These are phyloP conservation scores for Florisuga fusca DNA, from an alignment of 2,797 vertebrate genomes.

Conservation along the genomic window DNA sequence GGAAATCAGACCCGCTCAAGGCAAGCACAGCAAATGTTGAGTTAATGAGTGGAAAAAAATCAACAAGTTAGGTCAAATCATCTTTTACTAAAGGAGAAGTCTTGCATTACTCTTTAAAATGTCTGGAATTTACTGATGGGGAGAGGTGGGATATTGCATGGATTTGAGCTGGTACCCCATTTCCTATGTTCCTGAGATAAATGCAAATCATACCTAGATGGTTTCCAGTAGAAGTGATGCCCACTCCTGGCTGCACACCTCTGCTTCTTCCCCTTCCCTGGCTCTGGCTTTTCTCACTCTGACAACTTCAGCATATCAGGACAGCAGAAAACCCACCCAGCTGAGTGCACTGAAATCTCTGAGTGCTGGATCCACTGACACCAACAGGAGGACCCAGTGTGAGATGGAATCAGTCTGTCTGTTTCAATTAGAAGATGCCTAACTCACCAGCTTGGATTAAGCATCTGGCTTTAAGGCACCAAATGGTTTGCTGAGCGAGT, in stretches of 20 bases:
- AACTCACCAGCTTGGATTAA: background rate
- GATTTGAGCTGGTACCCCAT: background rate
- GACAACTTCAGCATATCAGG: background rate
- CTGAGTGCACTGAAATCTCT: background rate
- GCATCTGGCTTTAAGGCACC: background rate
- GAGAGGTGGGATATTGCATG: background rate
- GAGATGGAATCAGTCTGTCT: background rate
- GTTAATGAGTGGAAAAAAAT: background rate
- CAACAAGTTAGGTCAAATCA: background rate
- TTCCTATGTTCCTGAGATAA: conserved; percentile 14
- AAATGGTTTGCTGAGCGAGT: background rate
- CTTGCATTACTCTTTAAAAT: background rate
- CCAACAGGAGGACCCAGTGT: background rate
- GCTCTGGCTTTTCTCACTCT: background rate
- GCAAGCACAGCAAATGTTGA: background rate
- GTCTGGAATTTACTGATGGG: background rate
- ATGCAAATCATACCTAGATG: background rate
- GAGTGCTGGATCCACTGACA: background rate
- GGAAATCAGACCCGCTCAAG: too few relatives aligned
- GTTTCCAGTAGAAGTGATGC: background rate
- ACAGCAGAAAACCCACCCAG: background rate
- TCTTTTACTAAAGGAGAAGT: background rate
- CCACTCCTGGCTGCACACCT: background rate
- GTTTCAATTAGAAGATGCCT: background rate
- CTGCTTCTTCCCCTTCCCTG: background rate